Base-by-base conservation (phyloP, 2,888 invertebrate species). In the Crepidodera aurea region DNA sequence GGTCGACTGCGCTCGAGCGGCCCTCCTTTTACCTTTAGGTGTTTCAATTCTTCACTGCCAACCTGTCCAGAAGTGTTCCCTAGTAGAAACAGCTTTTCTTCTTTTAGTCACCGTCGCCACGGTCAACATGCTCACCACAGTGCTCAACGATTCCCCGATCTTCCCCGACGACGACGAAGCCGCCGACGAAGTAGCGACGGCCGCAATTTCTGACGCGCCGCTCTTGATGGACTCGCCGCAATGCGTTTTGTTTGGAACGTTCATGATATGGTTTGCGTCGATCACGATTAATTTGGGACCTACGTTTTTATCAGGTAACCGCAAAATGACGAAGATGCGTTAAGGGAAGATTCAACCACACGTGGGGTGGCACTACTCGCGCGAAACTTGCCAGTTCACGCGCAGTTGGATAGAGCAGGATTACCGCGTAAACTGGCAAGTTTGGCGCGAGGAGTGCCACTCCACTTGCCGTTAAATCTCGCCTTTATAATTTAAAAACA, bases 231-330 rank as follows among this genome's bases (percentile, higher is more conserved):
- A 93, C 81, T 92, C 91, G 64, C 93, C 93, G 1, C 90, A 93
- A 86, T 95, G 95, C 82, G 93, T 94, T 65, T 85, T 93, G 50
- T 95, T 95, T 82, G 94, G 94, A 66, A 89, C 93, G 54, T 92
- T 93, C 81, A 94, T 94, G 90, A 94, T 94, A 77, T 95, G 94
- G 94, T 94, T 95, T 82, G 92, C 93, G 55, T 92, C 92, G 69
- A 90, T 94, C 78, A 92, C 94, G 53, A 92, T 94, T 79, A 94
- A 95, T 83, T 86, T 95, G 72, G 94, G 94, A 19, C 93, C 93
- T 25, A 93, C 93, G 29, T 92, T 93, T 82, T 84, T 93, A 75
- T 91, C 91, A 71, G 93, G 93, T 65, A 67, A 66, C n/a, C n/a
- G n/a, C n/a, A n/a, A n/a, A n/a, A n/a, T n/a, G n/a, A n/a, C n/a